A percentile compares a stretch with the other conserved stretches of the same genome.
Evolutionary conservation across 2,888 invertebrate genomes (phyloP).

Genomic region (Oscheius sp.): DNA sequence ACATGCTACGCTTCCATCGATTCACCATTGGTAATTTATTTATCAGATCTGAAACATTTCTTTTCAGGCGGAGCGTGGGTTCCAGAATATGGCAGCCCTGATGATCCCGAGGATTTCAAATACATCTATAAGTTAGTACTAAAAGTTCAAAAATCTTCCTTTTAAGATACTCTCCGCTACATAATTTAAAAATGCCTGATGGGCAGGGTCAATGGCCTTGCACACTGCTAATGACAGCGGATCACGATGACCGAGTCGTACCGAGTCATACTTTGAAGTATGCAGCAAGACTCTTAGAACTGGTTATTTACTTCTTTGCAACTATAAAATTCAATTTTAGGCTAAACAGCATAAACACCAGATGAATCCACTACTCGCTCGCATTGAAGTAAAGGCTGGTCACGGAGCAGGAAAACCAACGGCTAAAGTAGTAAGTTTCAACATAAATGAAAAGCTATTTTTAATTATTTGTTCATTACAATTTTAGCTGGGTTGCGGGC

Average conservation of each 20-base stretch:
- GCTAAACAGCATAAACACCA: slow-evolving; percentile 25
- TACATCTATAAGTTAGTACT: slow-evolving; percentile 79
- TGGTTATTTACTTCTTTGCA: slow-evolving; percentile 49
- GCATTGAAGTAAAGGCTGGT: slow-evolving; percentile 93
- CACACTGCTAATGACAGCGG: slow-evolving; percentile 33
- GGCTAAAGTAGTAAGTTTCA: slow-evolving; percentile 80
- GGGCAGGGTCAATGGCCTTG: slow-evolving; percentile 21
- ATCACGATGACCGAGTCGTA: slow-evolving; percentile 77
- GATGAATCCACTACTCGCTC: slow-evolving; percentile 75
- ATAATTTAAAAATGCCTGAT: slow-evolving; percentile 9
- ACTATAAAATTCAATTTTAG: slow-evolving; percentile 3
- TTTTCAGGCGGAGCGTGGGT: slow-evolving; percentile 97
- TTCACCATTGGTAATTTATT: slow-evolving; percentile 72
- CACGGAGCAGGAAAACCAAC: slow-evolving; percentile 97
- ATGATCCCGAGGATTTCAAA: slow-evolving; percentile 83
- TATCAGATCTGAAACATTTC: slow-evolving; percentile 35
- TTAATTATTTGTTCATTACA: no score
- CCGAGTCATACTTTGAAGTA: slow-evolving; percentile 95
- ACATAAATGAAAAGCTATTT: neutral
- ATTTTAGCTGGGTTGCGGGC: no score
- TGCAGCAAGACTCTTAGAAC: slow-evolving; percentile 87
- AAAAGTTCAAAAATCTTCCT: no score
- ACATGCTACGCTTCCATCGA: slow-evolving; percentile 96
- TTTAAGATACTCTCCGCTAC: slow-evolving; percentile 50
- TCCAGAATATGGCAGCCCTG: slow-evolving; percentile 92